Evolutionary conservation across 2,113 vertebrate species (phyloP).

Genomic region (Syngnathoides biaculeatus): DNA sequence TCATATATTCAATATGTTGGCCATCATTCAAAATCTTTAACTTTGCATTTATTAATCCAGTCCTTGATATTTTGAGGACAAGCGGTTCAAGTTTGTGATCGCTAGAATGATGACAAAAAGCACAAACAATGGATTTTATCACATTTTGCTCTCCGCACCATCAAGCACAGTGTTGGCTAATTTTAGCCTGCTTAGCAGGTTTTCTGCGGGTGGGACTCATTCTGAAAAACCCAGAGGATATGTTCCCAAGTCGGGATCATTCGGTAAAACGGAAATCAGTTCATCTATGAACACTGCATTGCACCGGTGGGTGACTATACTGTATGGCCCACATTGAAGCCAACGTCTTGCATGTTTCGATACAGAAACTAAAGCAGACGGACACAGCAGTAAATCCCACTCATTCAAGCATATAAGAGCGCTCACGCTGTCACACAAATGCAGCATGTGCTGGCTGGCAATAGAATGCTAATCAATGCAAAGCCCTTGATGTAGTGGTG

Average conservation of each 20-base stretch:
- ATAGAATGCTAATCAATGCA: constrained; percentile 67
- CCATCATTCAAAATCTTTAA: background rate
- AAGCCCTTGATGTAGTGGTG: constrained; percentile 56
- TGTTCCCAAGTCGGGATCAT: constrained; percentile 26
- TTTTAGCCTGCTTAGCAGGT: background rate
- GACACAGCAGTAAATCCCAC: constrained; percentile 35
- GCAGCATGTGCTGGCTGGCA: constrained; percentile 41
- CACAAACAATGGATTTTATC: background rate
- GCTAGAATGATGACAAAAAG: background rate
- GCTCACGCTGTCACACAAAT: constrained; percentile 32
- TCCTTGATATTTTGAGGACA: no score
- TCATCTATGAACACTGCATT: constrained; percentile 64
- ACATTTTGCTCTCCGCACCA: no score
- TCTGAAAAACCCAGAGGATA: background rate
- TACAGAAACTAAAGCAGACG: background rate
- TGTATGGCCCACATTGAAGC: constrained; percentile 57
- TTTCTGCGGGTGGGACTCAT: background rate
- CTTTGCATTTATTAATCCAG: background rate
- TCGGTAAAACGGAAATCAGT: constrained; percentile 42
- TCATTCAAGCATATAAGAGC: constrained; percentile 22
- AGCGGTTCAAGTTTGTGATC: background rate
- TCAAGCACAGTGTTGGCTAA: background rate
- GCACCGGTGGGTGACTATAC: constrained; percentile 66
- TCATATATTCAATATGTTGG: background rate
- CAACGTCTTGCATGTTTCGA: constrained; percentile 21